These are phyloP conservation scores for Drosophila robusta DNA, from an alignment of 2,888 invertebrate species.

Conservation along the genomic window DNA sequence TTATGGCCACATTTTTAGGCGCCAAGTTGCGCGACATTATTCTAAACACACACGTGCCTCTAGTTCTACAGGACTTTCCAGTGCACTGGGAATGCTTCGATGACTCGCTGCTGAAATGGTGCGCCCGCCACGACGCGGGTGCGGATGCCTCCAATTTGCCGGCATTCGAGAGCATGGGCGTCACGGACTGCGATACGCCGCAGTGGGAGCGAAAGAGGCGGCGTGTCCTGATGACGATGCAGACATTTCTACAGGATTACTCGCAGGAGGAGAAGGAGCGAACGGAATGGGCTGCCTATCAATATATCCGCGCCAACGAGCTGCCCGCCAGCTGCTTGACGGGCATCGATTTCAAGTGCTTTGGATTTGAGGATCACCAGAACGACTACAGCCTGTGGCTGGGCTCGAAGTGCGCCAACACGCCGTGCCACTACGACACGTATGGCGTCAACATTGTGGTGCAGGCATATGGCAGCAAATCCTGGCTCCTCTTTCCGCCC, in stretches of 20 bases:
- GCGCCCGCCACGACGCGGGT: constrained; percentile 62
- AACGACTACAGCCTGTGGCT: constrained; percentile 95
- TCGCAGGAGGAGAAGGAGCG: constrained; percentile 27
- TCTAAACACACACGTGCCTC: constrained; percentile 81
- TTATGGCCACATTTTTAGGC: constrained; percentile 17
- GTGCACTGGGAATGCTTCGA: constrained; percentile 81
- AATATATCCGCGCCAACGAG: constrained; percentile 77
- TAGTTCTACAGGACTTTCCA: constrained; percentile 75
- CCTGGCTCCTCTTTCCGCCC: constrained; percentile 96
- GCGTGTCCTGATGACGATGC: constrained; percentile 87
- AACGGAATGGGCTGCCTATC: constrained; percentile 77
- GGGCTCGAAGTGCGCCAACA: constrained; percentile 94
- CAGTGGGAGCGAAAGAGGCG: constrained; percentile 92
- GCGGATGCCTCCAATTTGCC: constrained; percentile 6
- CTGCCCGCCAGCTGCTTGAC: constrained; percentile 81
- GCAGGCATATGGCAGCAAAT: constrained; percentile 95
- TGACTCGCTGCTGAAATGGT: constrained; percentile 77
- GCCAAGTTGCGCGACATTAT: constrained; percentile 75
- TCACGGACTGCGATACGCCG: constrained; percentile 86
- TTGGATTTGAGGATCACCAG: constrained; percentile 89
- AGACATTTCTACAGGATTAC: constrained; percentile 87
- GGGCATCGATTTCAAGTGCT: constrained; percentile 88
- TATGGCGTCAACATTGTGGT: constrained; percentile 97
- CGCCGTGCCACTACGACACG: constrained; percentile 97
- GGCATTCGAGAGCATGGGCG: constrained; percentile 73